Evolutionary conservation across 2,113 vertebrate species (phyloP).

Genomic region (Podarcis muralis): DNA sequence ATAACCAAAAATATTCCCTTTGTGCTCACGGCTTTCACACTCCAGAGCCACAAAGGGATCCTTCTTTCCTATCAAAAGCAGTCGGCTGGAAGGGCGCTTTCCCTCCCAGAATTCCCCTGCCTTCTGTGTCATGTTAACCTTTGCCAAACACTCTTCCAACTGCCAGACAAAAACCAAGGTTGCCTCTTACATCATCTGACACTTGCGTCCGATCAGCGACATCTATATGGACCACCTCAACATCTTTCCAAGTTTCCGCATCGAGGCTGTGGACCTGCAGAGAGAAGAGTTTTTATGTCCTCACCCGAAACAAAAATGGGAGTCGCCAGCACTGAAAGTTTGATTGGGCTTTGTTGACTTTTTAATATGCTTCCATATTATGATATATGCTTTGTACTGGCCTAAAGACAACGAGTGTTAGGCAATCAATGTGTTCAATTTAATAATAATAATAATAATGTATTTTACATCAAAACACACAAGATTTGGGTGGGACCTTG

Average conservation of each 20-base stretch:
- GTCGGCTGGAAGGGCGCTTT: no score
- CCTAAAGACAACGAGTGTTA: no score
- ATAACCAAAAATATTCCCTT: not conserved
- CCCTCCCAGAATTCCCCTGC: not conserved
- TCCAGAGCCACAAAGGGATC: not conserved
- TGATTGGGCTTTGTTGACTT: no score
- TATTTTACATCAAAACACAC: no score
- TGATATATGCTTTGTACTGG: no score
- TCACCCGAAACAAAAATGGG: not conserved
- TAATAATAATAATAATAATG: no score
- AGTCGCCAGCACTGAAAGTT: no score
- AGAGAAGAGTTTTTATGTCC: no score
- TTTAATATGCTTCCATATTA: no score
- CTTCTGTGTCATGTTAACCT: not conserved
- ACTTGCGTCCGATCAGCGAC: constrained; percentile 66
- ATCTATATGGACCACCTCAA: constrained; percentile 62
- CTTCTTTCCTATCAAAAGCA: not conserved
- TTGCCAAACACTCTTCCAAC: not conserved
- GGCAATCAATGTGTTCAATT: no score
- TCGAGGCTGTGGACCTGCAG: constrained; percentile 60
- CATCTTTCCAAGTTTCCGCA: constrained; percentile 64
- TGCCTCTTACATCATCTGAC: constrained; percentile 54
- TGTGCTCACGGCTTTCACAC: not conserved
- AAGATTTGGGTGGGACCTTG: no score
- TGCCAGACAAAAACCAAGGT: not conserved